Percentiles rank a stretch among this genome's conserved stretches.
phyloP scores from a whole-genome alignment of 2,113 vertebrate species.

The Calidris pugnax region DNA sequence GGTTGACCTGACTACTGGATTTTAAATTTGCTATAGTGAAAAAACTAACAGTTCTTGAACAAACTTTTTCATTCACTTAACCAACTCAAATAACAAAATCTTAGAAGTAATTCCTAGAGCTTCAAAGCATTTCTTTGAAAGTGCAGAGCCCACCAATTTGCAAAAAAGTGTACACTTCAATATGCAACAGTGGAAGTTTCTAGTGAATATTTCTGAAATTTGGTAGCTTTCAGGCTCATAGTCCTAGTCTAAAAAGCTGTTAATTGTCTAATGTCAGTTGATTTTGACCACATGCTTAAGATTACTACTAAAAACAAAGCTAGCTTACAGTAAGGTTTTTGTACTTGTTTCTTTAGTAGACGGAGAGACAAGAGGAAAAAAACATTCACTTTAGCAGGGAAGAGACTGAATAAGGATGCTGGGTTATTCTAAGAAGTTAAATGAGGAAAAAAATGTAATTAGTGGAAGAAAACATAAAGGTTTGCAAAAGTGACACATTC shows the following conservation, averaged over 20 bases:
- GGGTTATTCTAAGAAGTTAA: not conserved
- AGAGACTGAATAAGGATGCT: not conserved
- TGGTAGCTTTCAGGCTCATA: not conserved
- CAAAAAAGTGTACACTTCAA: not conserved
- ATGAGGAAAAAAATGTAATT: not conserved
- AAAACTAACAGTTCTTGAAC: not conserved
- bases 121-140: not conserved
- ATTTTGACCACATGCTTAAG: not conserved
- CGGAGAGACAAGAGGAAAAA: not conserved
- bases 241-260: not conserved
- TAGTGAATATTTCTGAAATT: not conserved
- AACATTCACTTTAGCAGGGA: not conserved
- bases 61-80: not conserved
- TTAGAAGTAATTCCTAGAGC: not conserved
- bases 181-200: not conserved
- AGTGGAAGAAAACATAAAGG: not conserved
- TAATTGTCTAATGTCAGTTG: not conserved
- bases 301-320: not conserved
- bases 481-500: not conserved
- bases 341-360: not conserved
- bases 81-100: not conserved
- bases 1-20: not conserved
- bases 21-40: not conserved
- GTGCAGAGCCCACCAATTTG: not conserved
- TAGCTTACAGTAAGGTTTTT: not conserved